Conservation (phyloP, 2,113 vertebrate species). For the Xenopus laevis region DNA sequence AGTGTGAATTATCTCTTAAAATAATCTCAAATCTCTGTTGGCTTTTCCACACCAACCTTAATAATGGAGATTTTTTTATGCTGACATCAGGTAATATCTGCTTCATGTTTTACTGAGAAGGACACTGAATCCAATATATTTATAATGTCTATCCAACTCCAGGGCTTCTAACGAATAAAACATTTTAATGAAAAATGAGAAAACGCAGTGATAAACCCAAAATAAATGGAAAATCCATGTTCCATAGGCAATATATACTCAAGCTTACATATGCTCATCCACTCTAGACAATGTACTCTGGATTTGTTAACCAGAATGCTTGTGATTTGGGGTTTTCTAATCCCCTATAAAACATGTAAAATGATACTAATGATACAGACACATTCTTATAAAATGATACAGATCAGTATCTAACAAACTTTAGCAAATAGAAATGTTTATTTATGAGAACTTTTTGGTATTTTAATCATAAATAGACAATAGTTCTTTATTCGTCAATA, state of each 20-base stretch:
- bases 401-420: too few species aligned
- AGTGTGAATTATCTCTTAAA: not conserved
- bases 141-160: conserved; percentile 23
- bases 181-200: conserved; percentile 35
- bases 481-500: too few species aligned
- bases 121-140: conserved; percentile 42
- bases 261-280: too few species aligned
- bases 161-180: conserved; percentile 8
- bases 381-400: too few species aligned
- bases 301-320: too few species aligned
- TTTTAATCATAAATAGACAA: too few species aligned
- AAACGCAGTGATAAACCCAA: not conserved
- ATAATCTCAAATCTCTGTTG: conserved; percentile 20
- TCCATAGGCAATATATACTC: not conserved
- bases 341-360: too few species aligned
- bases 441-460: too few species aligned
- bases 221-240: not conserved
- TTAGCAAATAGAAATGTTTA: too few species aligned
- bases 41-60: conserved; percentile 15
- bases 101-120: conserved; percentile 31
- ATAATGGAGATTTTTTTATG: conserved; percentile 29
- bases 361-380: too few species aligned
- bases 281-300: too few species aligned
- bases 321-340: too few species aligned
- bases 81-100: conserved; percentile 22